A percentile compares a stretch with the other conserved stretches of the same genome.
Evolutionary conservation across 1,140 invertebrate genomes (phyloP).

Genomic region (Cataglyphis hispanica): DNA sequence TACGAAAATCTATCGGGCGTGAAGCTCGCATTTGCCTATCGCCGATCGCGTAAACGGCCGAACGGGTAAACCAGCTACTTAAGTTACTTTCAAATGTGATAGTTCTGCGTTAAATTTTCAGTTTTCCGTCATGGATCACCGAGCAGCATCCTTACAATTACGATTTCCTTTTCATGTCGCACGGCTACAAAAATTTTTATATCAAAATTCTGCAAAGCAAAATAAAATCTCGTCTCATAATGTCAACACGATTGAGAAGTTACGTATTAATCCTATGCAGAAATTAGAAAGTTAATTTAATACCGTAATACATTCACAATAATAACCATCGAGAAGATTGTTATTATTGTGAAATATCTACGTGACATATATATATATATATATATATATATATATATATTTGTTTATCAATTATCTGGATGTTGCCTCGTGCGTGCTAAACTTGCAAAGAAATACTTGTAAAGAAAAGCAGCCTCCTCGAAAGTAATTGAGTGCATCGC

Average conservation of each 20-base stretch:
- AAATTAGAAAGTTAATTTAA: neutral
- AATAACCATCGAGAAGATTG: too few species aligned
- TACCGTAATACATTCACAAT: neutral
- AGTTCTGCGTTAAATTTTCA: constrained; percentile 16
- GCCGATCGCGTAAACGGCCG: neutral
- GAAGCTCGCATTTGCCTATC: constrained; percentile 10
- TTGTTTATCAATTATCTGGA: constrained; percentile 34
- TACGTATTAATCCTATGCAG: neutral
- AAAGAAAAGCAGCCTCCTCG: neutral
- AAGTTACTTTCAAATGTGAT: constrained; percentile 23
- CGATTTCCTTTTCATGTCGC: constrained; percentile 6
- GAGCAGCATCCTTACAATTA: neutral
- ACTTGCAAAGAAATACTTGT: neutral
- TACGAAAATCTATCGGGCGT: constrained; percentile 29
- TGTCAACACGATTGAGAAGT: neutral
- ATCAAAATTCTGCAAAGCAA: neutral
- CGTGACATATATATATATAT: neutral
- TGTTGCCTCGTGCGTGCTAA: neutral
- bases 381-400: neutral
- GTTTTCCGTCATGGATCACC: constrained; percentile 51
- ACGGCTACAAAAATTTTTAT: neutral
- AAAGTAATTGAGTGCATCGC: constrained; percentile 6
- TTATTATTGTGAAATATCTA: neutral
- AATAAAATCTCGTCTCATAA: neutral
- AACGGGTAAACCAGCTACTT: constrained; percentile 27